These are phyloP conservation scores for Betta splendens DNA, from an alignment of 2,797 vertebrate genomes.

Conservation along the genomic window DNA sequence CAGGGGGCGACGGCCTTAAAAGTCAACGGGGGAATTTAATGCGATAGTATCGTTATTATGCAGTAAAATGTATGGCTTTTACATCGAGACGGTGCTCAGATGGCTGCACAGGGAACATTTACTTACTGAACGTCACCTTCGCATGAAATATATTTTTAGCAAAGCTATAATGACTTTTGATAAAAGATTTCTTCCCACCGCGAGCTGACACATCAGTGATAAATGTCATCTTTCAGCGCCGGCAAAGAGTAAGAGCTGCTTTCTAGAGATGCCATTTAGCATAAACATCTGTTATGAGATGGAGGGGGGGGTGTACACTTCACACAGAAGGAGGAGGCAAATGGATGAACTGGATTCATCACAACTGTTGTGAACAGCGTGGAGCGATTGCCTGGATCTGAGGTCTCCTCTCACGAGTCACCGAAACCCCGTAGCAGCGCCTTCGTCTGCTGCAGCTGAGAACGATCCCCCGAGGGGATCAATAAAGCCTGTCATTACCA, in stretches of 20 bases:
- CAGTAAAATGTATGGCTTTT: constrained; percentile 20
- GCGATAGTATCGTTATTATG: constrained; percentile 33
- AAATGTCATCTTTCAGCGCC: background rate
- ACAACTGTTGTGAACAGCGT: too few relatives aligned
- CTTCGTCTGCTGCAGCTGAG: too few relatives aligned
- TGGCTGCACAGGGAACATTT: background rate
- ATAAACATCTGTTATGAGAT: background rate
- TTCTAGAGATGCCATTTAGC: background rate
- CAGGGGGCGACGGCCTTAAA: constrained; percentile 31
- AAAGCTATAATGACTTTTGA: background rate
- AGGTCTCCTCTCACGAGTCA: too few relatives aligned
- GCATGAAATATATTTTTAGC: background rate
- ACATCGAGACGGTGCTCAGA: constrained; percentile 6
- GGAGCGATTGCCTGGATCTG: too few relatives aligned
- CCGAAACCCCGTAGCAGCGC: too few relatives aligned
- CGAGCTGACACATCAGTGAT: background rate
- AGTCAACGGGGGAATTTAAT: constrained; percentile 36
- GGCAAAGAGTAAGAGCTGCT: background rate
- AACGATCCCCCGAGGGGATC: too few relatives aligned
- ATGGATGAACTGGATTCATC: too few relatives aligned
- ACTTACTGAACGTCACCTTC: background rate
- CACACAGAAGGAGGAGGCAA: too few relatives aligned
- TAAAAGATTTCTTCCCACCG: background rate
- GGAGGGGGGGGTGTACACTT: too few relatives aligned
- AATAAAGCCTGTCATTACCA: too few relatives aligned